phyloP scores from a whole-genome alignment of 2,888 invertebrate species.

The Embidobia sp. region DNA sequence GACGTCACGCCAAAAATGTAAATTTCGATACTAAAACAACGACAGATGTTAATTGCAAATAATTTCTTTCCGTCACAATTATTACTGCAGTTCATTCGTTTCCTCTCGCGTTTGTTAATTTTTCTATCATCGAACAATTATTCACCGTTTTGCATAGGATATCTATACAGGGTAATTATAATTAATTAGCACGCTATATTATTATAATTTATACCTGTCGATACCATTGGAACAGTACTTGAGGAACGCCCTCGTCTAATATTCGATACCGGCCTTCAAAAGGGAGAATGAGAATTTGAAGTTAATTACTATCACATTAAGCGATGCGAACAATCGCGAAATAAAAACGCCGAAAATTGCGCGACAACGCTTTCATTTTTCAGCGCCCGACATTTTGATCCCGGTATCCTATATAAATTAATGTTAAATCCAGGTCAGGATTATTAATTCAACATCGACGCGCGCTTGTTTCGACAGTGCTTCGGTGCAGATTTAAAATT shows the following conservation, averaged over 20 bases:
- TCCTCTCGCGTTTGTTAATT: background rate
- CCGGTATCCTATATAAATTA: constrained; percentile 34
- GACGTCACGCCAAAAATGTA: too few relatives aligned
- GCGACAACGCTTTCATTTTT: constrained; percentile 26
- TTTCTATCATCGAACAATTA: constrained; percentile 16
- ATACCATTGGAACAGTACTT: constrained; percentile 23
- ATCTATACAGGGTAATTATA: constrained; percentile 30
- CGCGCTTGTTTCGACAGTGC: constrained; percentile 37
- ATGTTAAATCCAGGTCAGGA: constrained; percentile 43
- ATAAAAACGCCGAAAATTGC: constrained; percentile 14
- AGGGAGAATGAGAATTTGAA: constrained; percentile 17
- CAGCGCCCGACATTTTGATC: constrained; percentile 30
- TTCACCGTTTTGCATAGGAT: constrained; percentile 23
- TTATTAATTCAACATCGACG: constrained; percentile 49
- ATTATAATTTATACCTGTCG: constrained; percentile 48
- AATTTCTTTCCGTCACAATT: background rate
- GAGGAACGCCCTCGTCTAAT: constrained; percentile 21
- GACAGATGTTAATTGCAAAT: too few relatives aligned
- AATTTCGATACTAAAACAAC: too few relatives aligned
- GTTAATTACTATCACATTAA: constrained; percentile 3
- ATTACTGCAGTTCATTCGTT: too few relatives aligned
- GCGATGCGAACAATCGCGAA: constrained; percentile 3
- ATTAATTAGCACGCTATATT: constrained; percentile 36
- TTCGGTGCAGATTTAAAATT: constrained; percentile 33
- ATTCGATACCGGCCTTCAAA: constrained; percentile 4